Evolutionary conservation across 2,797 vertebrate species (phyloP).

Genomic region (Pempheris klunzingeri): DNA sequence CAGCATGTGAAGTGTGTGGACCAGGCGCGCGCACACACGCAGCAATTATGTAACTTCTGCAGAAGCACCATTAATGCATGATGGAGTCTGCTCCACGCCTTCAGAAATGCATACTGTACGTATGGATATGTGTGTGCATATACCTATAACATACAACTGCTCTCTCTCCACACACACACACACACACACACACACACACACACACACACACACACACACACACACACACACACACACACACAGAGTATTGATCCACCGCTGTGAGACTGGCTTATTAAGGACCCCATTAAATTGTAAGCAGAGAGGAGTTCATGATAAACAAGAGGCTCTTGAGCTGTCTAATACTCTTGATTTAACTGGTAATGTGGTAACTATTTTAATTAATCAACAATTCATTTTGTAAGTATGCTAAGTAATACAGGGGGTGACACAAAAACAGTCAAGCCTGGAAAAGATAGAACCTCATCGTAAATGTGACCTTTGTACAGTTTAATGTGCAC

Average conservation of each 20-base stretch:
- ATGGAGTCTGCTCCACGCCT: background rate
- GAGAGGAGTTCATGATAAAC: background rate
- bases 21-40: too few relatives aligned
- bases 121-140: background rate
- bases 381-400: background rate
- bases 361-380: background rate
- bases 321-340: background rate
- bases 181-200: too few relatives aligned
- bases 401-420: background rate
- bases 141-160: background rate
- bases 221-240: too few relatives aligned
- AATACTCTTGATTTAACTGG: background rate
- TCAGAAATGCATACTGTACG: slow-evolving; percentile 1
- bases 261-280: background rate
- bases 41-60: slow-evolving; percentile 18
- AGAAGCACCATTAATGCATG: background rate
- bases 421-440: background rate
- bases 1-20: background rate
- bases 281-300: background rate
- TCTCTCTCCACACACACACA: background rate
- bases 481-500: too few relatives aligned
- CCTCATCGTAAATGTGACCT: too few relatives aligned
- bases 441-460: too few relatives aligned
- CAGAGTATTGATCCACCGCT: background rate
- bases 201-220: too few relatives aligned